Conservation (phyloP, 1,140 invertebrate genomes). For the Odontomachus brunneus region DNA sequence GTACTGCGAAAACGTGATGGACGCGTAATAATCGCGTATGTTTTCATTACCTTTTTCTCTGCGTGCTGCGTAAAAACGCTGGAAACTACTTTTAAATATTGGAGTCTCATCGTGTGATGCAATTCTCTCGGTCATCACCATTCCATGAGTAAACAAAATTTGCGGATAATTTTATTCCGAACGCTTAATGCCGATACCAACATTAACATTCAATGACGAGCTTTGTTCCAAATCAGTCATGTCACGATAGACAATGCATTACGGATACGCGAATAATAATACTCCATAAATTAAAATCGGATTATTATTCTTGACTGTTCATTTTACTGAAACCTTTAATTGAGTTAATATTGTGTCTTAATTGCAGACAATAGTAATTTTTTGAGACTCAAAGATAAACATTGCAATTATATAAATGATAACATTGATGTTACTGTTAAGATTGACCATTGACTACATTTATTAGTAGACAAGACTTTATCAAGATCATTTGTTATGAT, state of each 20-base stretch:
- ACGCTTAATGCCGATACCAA: conserved; percentile 63
- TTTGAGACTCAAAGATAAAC: neutral
- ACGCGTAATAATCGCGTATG: neutral
- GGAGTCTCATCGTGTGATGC: neutral
- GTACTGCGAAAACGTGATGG: neutral
- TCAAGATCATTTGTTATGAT: conserved; percentile 23
- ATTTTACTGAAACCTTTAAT: neutral
- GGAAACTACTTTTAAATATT: conserved; percentile 42
- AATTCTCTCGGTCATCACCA: neutral
- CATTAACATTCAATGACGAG: conserved; percentile 81
- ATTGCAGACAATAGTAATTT: neutral
- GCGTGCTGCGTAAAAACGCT: neutral
- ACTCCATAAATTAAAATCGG: neutral
- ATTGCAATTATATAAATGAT: neutral
- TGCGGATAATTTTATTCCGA: conserved; percentile 75
- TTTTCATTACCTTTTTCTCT: neutral
- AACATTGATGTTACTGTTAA: no score
- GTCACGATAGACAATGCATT: conserved; percentile 28
- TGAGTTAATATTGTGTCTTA: neutral
- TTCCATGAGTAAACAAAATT: conserved; percentile 77
- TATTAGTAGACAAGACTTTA: neutral
- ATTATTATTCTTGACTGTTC: conserved; percentile 14
- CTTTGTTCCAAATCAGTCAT: conserved; percentile 64
- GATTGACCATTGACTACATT: neutral
- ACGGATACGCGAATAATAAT: neutral